These are phyloP conservation scores for Sylvicola cinctus DNA, from an alignment of 2,888 invertebrate species.

Conservation along the genomic window DNA sequence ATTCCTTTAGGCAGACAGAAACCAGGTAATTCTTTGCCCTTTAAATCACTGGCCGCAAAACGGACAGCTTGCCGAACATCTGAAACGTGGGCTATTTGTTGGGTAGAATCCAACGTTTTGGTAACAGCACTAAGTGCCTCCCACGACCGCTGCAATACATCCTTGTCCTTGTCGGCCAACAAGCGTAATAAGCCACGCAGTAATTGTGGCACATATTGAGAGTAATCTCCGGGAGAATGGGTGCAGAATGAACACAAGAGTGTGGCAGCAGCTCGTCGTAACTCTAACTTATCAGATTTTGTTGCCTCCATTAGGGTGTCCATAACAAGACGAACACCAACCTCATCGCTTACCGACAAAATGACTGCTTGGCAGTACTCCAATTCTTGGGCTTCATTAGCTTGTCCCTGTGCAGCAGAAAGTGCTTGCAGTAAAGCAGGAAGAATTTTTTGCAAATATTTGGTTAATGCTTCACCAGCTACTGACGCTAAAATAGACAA, in stretches of 20 bases:
- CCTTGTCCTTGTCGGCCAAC: conserved; percentile 61
- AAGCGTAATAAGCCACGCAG: conserved; percentile 70
- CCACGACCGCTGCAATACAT: conserved; percentile 71
- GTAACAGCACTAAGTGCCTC: conserved; percentile 80
- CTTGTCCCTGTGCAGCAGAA: conserved; percentile 42
- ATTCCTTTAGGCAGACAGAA: conserved; percentile 91
- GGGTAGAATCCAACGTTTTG: conserved; percentile 65
- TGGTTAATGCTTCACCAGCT: conserved; percentile 79
- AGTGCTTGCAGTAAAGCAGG: conserved; percentile 71
- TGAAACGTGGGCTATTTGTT: conserved; percentile 67
- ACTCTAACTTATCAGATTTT: conserved; percentile 36
- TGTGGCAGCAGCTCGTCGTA: conserved; percentile 65
- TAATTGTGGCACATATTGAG: conserved; percentile 71
- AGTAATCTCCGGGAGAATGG: conserved; percentile 71
- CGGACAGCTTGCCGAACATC: conserved; percentile 87
- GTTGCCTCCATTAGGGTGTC: conserved; percentile 66
- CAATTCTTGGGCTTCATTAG: conserved; percentile 48
- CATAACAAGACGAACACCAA: conserved; percentile 70
- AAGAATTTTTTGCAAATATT: conserved; percentile 77
- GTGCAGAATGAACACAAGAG: conserved; percentile 77
- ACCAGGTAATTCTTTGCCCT: conserved; percentile 62
- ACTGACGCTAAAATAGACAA: conserved; percentile 85
- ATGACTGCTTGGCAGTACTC: conserved; percentile 88
- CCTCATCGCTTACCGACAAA: conserved; percentile 72
- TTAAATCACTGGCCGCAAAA: conserved; percentile 70